Conservation (phyloP, 2,888 invertebrate species). For the Apodemia hepburni region DNA sequence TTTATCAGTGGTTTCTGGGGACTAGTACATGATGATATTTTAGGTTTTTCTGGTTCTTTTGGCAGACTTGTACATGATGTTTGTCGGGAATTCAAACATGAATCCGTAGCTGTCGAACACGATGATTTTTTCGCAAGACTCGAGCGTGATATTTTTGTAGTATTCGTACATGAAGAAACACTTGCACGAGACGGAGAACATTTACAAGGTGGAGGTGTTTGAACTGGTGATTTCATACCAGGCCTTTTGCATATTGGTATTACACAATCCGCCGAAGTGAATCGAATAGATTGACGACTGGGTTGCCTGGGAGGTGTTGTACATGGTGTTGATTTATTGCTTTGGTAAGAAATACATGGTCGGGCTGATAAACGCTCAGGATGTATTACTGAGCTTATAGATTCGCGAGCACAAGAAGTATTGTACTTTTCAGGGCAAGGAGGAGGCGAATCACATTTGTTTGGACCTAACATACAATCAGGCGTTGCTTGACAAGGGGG, state of each 20-base stretch:
- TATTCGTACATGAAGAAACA: background rate
- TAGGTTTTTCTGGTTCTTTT: background rate
- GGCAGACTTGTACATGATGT: background rate
- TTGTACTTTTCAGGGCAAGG: background rate
- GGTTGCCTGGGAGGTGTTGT: background rate
- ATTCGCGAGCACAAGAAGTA: background rate
- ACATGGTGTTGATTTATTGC: slow-evolving; percentile 14
- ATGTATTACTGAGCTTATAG: background rate
- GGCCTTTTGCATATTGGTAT: background rate
- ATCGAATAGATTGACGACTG: background rate
- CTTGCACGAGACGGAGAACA: background rate
- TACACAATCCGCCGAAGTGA: background rate
- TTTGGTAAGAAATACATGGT: slow-evolving; percentile 15
- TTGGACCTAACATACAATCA: background rate
- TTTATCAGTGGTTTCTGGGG: slow-evolving; percentile 3
- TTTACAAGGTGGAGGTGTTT: background rate
- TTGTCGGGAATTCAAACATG: background rate
- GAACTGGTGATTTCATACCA: background rate
- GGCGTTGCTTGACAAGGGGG: slow-evolving; percentile 20
- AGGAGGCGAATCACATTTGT: background rate
- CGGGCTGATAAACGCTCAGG: slow-evolving; percentile 17
- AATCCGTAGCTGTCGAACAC: background rate
- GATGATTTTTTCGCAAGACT: background rate
- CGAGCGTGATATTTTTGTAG: background rate
- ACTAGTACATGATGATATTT: slow-evolving; percentile 20